Evolutionary conservation across 2,888 invertebrate species (phyloP), one percentile per base, ranked within the genome.

Genomic region (Osmoderma eremita): DNA sequence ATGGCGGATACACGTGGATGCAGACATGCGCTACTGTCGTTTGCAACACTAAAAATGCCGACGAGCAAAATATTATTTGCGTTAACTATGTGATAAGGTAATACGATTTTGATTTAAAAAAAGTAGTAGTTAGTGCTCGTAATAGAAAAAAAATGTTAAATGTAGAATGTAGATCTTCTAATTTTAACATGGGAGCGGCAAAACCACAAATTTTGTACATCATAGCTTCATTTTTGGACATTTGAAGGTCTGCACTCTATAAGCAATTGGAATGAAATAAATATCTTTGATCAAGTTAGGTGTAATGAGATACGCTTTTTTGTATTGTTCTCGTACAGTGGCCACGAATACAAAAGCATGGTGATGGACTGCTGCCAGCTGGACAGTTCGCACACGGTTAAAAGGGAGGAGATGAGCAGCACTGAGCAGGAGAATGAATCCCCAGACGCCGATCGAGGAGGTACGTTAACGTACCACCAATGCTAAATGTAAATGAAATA

Each of bases 41-140:
- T 66, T 97, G 95, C 84, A 96, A 92, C 79, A 91, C 94, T 62
- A 98, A 97, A 84, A 97, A 96, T 78, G 93, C 94, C 4, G 97
- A 98, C 71, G 97, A 98, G 80, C 97, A 97, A 83, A 97, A 95
- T 79, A 95, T 98, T 76, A 96, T 98, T 73, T 97, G 97, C 80
- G 96, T 98, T 77, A 97, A 97, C 84, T 97, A 97, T 83, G 95
- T 98, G 71, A 92, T 98, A 78, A 97, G 95, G 96, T 96, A 84
- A 70, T 56, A 48, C 61, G 48, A 66, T 56, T 15, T 48, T 50
- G 53, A 53, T 58, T 20, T 45, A 24, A 58, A 56, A 42, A 41
- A 54, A 38, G 12, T 54, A 54, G 41, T 24, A 24, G n/a, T n/a
- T 24, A 24, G 24, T 24, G 5, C 3, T 24, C 3, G 24, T 24